Percentiles rank a stretch among this genome's conserved stretches.
phyloP scores from a whole-genome alignment of 1,140 invertebrate species.

The Hestina assimilis region DNA sequence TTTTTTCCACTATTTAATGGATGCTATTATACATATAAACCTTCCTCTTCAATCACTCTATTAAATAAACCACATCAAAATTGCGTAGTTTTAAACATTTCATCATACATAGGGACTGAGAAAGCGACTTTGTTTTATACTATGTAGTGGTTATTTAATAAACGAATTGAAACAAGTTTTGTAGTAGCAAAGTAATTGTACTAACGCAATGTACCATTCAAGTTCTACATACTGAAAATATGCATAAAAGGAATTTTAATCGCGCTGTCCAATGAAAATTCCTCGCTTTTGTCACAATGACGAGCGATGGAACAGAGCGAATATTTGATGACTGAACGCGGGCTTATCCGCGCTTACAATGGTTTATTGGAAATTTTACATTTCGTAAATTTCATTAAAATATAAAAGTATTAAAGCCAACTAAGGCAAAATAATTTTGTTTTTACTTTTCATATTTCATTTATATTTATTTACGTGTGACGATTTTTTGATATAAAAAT shows the following conservation, averaged over 20 bases:
- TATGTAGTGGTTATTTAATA: too few relatives aligned
- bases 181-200: too few relatives aligned
- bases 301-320: neutral
- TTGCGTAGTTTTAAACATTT: neutral
- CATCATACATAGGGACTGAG: too few relatives aligned
- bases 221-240: constrained; percentile 6
- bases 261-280: constrained; percentile 22
- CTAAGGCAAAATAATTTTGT: neutral
- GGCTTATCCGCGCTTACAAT: neutral
- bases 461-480: neutral
- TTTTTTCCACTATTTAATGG: too few relatives aligned
- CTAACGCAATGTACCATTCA: neutral
- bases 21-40: too few relatives aligned
- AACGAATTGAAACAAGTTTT: too few relatives aligned
- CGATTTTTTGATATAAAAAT: neutral
- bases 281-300: constrained; percentile 23
- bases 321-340: neutral
- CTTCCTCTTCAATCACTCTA: too few relatives aligned
- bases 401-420: neutral
- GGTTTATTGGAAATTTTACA: constrained; percentile 9
- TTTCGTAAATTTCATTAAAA: constrained; percentile 2
- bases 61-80: neutral
- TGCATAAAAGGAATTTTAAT: constrained; percentile 26
- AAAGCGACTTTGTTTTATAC: too few relatives aligned
- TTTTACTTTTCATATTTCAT: neutral